Conservation (phyloP, 2,888 invertebrate genomes). For the Eumacrocentrus americanus region DNA sequence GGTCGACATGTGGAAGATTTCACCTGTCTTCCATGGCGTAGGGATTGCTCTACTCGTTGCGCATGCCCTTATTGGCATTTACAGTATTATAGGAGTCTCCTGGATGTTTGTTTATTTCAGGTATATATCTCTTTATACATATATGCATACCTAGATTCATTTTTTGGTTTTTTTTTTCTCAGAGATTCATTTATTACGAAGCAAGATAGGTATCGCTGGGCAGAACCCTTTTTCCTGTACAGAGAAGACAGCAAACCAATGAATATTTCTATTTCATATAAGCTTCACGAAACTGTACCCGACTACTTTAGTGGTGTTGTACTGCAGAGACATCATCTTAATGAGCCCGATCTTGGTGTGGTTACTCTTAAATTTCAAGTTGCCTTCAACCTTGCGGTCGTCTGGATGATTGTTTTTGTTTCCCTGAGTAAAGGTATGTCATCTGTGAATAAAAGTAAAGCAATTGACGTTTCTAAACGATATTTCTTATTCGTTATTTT, state of each 20-base stretch:
- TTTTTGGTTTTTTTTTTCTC: too few relatives aligned
- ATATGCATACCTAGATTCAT: too few relatives aligned
- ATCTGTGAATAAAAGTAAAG: too few relatives aligned
- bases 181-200: slow-evolving; percentile 84
- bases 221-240: slow-evolving; percentile 74
- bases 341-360: slow-evolving; percentile 64
- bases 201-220: slow-evolving; percentile 81
- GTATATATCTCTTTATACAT: too few relatives aligned
- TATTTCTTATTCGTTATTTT: too few relatives aligned
- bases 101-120: slow-evolving; percentile 88
- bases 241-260: slow-evolving; percentile 66
- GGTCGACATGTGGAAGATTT: slow-evolving; percentile 92
- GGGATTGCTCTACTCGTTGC: slow-evolving; percentile 81
- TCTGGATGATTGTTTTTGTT: slow-evolving; percentile 90
- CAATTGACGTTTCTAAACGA: background rate
- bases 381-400: slow-evolving; percentile 86
- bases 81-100: slow-evolving; percentile 86
- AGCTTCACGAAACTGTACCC: slow-evolving; percentile 77
- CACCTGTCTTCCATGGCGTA: slow-evolving; percentile 89
- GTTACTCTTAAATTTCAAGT: slow-evolving; percentile 80
- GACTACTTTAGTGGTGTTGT: slow-evolving; percentile 87
- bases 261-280: slow-evolving; percentile 59
- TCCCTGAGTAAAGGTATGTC: slow-evolving; percentile 81
- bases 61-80: slow-evolving; percentile 82
- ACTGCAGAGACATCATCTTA: slow-evolving; percentile 69